These are phyloP conservation scores for Piprites chloris DNA, from an alignment of 2,113 vertebrate genomes.

Conservation along the genomic window DNA sequence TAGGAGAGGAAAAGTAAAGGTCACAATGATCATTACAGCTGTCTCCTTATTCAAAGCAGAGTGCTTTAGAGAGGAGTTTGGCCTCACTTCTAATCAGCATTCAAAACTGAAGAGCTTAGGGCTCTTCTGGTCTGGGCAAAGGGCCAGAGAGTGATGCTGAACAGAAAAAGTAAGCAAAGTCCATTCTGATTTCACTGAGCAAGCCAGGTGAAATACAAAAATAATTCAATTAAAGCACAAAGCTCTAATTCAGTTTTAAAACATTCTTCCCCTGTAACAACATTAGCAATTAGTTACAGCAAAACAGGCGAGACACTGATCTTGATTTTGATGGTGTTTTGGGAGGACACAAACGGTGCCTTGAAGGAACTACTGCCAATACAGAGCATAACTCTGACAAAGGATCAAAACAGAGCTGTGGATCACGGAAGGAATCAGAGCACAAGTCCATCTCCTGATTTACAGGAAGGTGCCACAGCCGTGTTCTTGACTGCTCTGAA, in stretches of 20 bases:
- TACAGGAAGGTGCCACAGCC: neutral
- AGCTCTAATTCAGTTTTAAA: neutral
- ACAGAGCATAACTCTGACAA: neutral
- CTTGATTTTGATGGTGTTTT: neutral
- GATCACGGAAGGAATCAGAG: neutral
- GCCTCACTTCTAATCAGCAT: constrained; percentile 28
- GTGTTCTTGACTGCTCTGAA: neutral
- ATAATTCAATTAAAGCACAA: neutral
- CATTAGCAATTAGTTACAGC: neutral
- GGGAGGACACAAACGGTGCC: neutral
- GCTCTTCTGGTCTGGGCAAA: constrained; percentile 21
- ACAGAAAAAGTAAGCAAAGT: constrained; percentile 27
- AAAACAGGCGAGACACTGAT: neutral
- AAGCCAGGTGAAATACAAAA: constrained; percentile 22
- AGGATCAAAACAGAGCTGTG: neutral
- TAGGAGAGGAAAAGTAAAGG: constrained; percentile 1
- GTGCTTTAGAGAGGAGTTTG: neutral
- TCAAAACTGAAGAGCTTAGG: neutral
- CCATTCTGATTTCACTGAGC: neutral
- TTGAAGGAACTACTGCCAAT: neutral
- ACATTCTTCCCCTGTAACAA: neutral
- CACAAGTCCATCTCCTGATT: neutral
- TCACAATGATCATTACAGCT: neutral
- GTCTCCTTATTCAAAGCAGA: constrained; percentile 9
- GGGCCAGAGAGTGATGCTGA: constrained; percentile 18